phyloP scores from a whole-genome alignment of 2,888 invertebrate species.

The Erebia ligea region DNA sequence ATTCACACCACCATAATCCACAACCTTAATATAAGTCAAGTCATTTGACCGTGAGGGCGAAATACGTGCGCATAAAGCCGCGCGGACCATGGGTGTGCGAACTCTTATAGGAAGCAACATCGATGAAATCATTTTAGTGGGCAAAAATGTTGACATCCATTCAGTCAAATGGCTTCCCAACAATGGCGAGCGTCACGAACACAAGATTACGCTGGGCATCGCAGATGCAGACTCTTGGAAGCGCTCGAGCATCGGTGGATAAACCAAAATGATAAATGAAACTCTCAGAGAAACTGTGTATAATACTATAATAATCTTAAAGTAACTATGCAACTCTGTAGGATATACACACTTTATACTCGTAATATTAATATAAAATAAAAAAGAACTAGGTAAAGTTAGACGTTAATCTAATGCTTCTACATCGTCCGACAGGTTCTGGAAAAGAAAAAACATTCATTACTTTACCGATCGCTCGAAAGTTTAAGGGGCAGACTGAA shows the following conservation, averaged over 20 bases:
- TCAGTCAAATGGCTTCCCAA: too few species aligned
- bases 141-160: too few species aligned
- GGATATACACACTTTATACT: conserved; percentile 62
- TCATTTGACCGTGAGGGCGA: too few species aligned
- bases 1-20: too few species aligned
- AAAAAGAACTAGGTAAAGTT: conserved; percentile 52
- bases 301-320: conserved; percentile 74
- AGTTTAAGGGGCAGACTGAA: neutral
- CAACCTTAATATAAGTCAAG: too few species aligned
- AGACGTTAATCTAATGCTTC: conserved; percentile 60
- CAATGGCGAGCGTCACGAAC: too few species aligned
- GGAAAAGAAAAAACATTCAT: conserved; percentile 48
- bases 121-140: too few species aligned
- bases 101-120: too few species aligned
- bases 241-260: neutral
- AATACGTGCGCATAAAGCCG: too few species aligned
- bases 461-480: neutral
- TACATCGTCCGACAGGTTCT: conserved; percentile 77
- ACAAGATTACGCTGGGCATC: neutral
- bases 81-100: too few species aligned
- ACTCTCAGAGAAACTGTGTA: conserved; percentile 52
- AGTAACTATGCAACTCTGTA: conserved; percentile 65
- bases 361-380: conserved; percentile 53
- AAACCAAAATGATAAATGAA: conserved; percentile 25
- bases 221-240: conserved; percentile 21